Base-by-base conservation (phyloP, 2,888 invertebrate genomes). In the Tetrapedia diversipes region DNA sequence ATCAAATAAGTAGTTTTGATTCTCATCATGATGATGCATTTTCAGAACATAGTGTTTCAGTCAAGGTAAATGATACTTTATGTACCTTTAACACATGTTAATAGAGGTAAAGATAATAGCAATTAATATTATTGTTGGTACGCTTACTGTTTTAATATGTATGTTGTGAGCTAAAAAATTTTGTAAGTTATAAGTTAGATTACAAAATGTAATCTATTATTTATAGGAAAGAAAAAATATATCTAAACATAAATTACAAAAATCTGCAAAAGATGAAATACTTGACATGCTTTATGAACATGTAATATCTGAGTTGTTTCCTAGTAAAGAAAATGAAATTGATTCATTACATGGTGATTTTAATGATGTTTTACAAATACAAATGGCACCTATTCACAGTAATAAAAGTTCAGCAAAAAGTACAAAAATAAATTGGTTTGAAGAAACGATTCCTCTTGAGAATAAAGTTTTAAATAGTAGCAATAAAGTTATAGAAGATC, bases 241-340 rank as follows among this genome's bases (percentile, higher is more conserved):
- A 19, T 49, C 49, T 0, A 75, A 68, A 43, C 53, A 75, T 45
- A 76, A 67, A 65, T 43, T 45, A 10, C 76, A 80, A 2, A 81
- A 68, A 43, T 80, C 79, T 53, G 63, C 75, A 1, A 64, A 82
- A 41, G 86, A 90, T 60, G 86, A 89, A 45, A 86, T 91, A 39
- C 76, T 90, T 39, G 86, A 90, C 63, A 74, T 86, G 54, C 81
- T 91, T 39, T 71, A 88, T 34, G 89, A 90, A 41, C 86, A 86
- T 63, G 82, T 91, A 24, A 86, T 85, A 51, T 82, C 83, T 7
- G 85, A 90, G 71, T 59, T 91, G 2, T 81, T 82, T 43, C 81
- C 82, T 53, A 76, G 74, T 22, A 84, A 86, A 19, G 86, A 87
- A 54, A 82, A 78, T 19, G 82, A 87, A 63, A 73, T 73, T 22